Percentiles rank a stretch among this genome's conserved stretches.
These are phyloP conservation scores for Stegastes partitus DNA, from an alignment of 2,113 vertebrate genomes.

Conservation along the genomic window DNA sequence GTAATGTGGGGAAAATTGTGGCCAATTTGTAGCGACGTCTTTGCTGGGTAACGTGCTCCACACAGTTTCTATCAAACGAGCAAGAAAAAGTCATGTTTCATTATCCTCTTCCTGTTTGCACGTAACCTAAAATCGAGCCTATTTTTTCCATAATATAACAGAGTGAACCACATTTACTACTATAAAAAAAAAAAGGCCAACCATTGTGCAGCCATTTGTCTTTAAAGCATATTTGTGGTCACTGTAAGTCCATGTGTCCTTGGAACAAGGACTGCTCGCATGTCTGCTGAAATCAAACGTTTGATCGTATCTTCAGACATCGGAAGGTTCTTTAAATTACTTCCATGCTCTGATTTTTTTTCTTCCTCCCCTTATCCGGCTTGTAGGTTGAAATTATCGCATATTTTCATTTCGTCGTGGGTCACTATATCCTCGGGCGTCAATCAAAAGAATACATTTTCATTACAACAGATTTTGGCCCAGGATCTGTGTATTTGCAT, in stretches of 20 bases:
- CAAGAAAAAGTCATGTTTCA: background rate
- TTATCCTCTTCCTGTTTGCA: background rate
- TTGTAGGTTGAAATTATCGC: constrained; percentile 25
- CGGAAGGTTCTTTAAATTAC: constrained; percentile 37
- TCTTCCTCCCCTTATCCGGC: background rate
- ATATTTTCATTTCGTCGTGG: constrained; percentile 30
- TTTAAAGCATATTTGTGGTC: constrained; percentile 2
- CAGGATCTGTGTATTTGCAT: constrained; percentile 63
- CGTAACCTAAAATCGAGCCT: background rate
- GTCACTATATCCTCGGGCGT: constrained; percentile 25
- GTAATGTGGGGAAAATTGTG: background rate
- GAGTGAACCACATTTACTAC: background rate
- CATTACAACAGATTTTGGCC: constrained; percentile 35
- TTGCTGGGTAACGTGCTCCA: background rate
- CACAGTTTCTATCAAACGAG: background rate
- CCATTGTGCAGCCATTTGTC: background rate
- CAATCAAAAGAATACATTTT: constrained; percentile 45
- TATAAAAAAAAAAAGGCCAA: background rate
- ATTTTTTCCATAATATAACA: background rate
- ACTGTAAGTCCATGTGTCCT: constrained; percentile 18
- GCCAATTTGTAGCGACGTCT: background rate
- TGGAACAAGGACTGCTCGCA: constrained; percentile 12
- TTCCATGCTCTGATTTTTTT: constrained; percentile 38
- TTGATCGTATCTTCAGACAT: constrained; percentile 22
- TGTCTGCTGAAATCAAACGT: constrained; percentile 24